Evolutionary conservation across 35 echinoderm and acorn worm genomes (phyloP), one percentile per base, ranked within the genome.

Genomic region (Antedon bifida): DNA sequence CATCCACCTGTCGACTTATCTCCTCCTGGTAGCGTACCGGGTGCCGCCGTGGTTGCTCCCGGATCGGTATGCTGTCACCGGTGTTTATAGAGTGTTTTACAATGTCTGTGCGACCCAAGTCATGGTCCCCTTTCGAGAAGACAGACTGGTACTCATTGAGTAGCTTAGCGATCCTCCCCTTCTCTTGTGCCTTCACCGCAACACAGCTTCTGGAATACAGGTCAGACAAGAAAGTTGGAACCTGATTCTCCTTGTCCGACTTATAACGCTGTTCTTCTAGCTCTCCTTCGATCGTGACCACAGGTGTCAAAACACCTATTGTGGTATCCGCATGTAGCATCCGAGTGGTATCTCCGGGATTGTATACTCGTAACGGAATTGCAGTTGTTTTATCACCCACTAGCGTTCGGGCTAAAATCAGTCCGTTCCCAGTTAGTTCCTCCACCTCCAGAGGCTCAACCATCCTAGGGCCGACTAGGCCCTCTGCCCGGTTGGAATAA

Each of bases 1-100:
- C 78, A 30, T 33, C 35, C 17, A 87, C 79, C 36, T 73, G 85
- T 30, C 32, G 3, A 30, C 30, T 1, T 46, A 86, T 45, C 55
- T 88, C 87, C 4, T 74, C 87, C 73, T 44, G 55, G 26, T 32
- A n/a, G 23, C 11, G 3, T 0, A 36, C 14, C 9, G 87, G 79
- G 9, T 30, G 46, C 77, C 87, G 32, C 30, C 81, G 36, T 0
- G 38, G 73, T 32, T 17, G 19, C 35, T 88, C 80, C 33, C 36
- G 44, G 5, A 83, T 88, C 5, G 87, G 87, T 51, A 8, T 7
- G 3, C 35, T 29, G 3, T 21, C 35, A 16, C 81, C 81, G 14
- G 80, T 88, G 31, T 88, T 35, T 38, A 83, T 88, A 23, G 1
- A 2, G 55, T 88, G 87, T 42, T 83, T 77, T 16, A 83, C 81